Conservation (phyloP, 2,888 invertebrate genomes). For the Furcula furcula region DNA sequence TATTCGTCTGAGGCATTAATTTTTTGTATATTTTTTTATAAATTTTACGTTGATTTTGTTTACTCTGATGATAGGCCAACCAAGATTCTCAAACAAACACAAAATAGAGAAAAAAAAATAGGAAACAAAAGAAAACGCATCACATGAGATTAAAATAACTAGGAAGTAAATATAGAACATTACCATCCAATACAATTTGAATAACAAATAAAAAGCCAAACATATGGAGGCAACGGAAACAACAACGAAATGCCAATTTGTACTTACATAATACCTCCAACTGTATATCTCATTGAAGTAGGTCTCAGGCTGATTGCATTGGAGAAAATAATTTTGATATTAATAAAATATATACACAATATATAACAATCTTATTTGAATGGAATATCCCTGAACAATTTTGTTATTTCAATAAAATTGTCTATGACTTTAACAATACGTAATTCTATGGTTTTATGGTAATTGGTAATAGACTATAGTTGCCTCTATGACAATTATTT, state of each 20-base stretch:
- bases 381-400: no score
- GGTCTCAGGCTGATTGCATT: slow-evolving; percentile 72
- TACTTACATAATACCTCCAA: slow-evolving; percentile 76
- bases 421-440: no score
- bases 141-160: slow-evolving; percentile 7
- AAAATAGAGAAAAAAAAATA: slow-evolving; percentile 3
- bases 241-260: slow-evolving; percentile 24
- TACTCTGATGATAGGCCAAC: no score
- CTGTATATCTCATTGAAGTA: slow-evolving; percentile 76
- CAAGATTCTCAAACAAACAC: not conserved
- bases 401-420: no score
- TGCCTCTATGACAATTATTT: no score
- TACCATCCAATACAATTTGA: slow-evolving; percentile 52
- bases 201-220: slow-evolving; percentile 1
- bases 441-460: no score
- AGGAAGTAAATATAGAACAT: slow-evolving; percentile 1
- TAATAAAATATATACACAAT: not conserved
- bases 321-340: slow-evolving; percentile 44
- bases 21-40: no score
- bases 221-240: slow-evolving; percentile 26
- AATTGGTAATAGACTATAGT: no score
- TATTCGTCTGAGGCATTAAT: no score
- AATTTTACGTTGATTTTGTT: no score
- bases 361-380: no score
- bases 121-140: slow-evolving; percentile 4